Evolutionary conservation across 1,140 invertebrate species (phyloP).

Genomic region (Pantala flavescens): DNA sequence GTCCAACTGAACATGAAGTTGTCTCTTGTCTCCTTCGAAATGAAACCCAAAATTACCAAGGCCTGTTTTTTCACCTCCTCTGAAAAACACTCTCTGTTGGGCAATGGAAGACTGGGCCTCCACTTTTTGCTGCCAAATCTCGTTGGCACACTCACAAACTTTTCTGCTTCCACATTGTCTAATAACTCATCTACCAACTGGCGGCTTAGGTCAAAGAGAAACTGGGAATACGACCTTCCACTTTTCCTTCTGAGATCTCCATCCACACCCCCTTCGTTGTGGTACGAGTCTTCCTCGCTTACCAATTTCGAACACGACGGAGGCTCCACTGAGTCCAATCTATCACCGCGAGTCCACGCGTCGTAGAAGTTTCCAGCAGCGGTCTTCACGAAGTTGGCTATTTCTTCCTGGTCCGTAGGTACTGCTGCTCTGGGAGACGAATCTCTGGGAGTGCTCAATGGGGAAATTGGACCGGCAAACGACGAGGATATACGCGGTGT

Average conservation of each 20-base stretch:
- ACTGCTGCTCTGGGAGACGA: constrained; percentile 22
- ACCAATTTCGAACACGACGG: background rate
- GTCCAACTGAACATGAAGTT: constrained; percentile 52
- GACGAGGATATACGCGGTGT: constrained; percentile 27
- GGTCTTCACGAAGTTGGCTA: constrained; percentile 37
- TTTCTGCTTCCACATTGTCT: constrained; percentile 26
- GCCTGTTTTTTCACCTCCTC: constrained; percentile 42
- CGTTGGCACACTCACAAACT: constrained; percentile 15
- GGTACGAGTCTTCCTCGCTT: background rate
- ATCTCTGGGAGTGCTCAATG: constrained; percentile 20
- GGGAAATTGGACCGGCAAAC: constrained; percentile 21
- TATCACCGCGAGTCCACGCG: constrained; percentile 23
- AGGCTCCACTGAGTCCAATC: constrained; percentile 12
- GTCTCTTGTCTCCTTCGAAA: constrained; percentile 42
- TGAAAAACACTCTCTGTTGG: constrained; percentile 32
- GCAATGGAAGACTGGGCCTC: constrained; percentile 7
- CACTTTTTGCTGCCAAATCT: background rate
- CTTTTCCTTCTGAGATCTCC: background rate
- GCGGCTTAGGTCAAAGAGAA: constrained; percentile 54
- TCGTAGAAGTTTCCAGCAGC: constrained; percentile 37
- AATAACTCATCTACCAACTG: constrained; percentile 44
- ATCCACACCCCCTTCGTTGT: background rate
- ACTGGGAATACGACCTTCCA: constrained; percentile 29
- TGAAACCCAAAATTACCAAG: constrained; percentile 44
- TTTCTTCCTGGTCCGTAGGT: constrained; percentile 37